Base-by-base conservation (phyloP, 2,113 vertebrate genomes). In the Pseudorhombus dupliciocellatus region DNA sequence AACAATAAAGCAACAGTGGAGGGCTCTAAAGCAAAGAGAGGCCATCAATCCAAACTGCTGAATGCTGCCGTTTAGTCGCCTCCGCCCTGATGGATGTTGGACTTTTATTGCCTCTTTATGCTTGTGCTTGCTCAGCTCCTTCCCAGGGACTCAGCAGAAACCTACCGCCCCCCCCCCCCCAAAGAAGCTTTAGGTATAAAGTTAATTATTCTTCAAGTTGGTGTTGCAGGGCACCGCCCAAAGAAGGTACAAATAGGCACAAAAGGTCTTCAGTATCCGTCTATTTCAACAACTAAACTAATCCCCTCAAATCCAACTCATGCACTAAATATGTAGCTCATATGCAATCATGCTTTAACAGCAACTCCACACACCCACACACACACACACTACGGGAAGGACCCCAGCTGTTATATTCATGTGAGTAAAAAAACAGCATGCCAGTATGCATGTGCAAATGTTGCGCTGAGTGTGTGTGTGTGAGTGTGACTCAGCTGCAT, bases 401-500 rank as follows among this genome's bases (percentile, higher is more conserved):
- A 56, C 62, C 28, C 46, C 10, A 30, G 22, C n/a, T 77, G 37
- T 20, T 18, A 5, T 22, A 18, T 68, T 42, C 21, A 22, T 57
- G 26, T 51, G 18, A 40, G 22, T 50, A 22, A 30, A 22, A 7
- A 10, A 44, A 44, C 12, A 44, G 16, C 42, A 44, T 44, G 42
- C 16, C 44, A 34, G 62, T 50, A 8, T 65, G 50, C 3, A n/a
- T 55, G 66, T 26, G 42, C 15, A 16, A 31, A 21, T 50, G 61
- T 72, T 54, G 42, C 62, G 70, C 1, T 58, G 48, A 40, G 44
- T 26, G 54, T 18, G 70, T 53, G 65, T 53, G 48, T 46, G 44
- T 26, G 54, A 15, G 70, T 53, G 65, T 53, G 72, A 75, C 81
- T 85, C 89, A 86, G 79, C 87, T 87, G 73, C 77, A 79, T 79